Evolutionary conservation across 2,113 vertebrate species (phyloP).

Genomic region (Australoheros scitulus): DNA sequence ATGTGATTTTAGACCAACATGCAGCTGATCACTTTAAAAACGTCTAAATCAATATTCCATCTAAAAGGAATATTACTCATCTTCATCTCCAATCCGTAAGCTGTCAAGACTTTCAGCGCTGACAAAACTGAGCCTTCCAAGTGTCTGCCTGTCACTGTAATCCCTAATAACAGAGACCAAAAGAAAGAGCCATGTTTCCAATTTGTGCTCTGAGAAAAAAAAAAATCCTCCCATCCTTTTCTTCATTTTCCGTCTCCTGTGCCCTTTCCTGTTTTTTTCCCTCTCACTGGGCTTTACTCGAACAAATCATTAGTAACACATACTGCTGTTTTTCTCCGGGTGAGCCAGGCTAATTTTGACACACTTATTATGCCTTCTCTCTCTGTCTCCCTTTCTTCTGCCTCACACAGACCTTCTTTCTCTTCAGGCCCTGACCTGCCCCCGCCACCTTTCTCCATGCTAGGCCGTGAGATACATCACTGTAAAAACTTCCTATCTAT

Average conservation of each 20-base stretch:
- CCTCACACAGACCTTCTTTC: slow-evolving; percentile 21
- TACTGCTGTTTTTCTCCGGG: slow-evolving; percentile 61
- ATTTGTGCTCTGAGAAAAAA: slow-evolving; percentile 29
- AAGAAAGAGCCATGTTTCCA: slow-evolving; percentile 26
- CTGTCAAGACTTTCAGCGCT: background rate
- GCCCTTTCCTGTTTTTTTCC: slow-evolving; percentile 33
- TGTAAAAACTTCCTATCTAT: slow-evolving; percentile 33
- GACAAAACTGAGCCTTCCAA: background rate
- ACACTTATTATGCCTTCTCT: slow-evolving; percentile 61
- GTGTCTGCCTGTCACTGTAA: slow-evolving; percentile 29
- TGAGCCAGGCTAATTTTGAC: slow-evolving; percentile 67
- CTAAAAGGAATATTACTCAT: background rate
- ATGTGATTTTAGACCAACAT: background rate
- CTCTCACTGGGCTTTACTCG: slow-evolving; percentile 48
- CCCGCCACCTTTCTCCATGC: slow-evolving; percentile 15
- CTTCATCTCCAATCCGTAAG: background rate
- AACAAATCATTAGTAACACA: slow-evolving; percentile 68
- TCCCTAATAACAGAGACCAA: slow-evolving; percentile 31
- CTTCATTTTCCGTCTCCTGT: slow-evolving; percentile 26
- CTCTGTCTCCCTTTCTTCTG: slow-evolving; percentile 8
- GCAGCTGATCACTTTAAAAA: background rate
- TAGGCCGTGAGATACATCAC: slow-evolving; percentile 41
- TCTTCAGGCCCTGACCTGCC: slow-evolving; percentile 26
- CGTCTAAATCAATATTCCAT: slow-evolving; percentile 8
- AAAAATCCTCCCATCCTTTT: slow-evolving; percentile 23